These are phyloP conservation scores for Heliconius hermathena DNA, from an alignment of 1,140 invertebrate genomes.

Conservation along the genomic window DNA sequence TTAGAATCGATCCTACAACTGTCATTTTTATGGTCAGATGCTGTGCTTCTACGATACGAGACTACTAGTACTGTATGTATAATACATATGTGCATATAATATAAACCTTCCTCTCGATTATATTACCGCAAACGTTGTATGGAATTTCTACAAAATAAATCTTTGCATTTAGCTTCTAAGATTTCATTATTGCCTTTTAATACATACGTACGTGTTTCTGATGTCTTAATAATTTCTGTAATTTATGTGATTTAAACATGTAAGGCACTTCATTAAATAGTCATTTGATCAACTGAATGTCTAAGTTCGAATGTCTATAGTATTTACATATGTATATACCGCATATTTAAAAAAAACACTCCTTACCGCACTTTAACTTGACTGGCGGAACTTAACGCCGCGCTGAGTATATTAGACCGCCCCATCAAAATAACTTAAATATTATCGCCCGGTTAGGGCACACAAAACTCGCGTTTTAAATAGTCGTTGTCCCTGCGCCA, in stretches of 20 bases:
- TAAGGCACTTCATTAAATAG: constrained; percentile 6
- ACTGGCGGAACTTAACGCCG: neutral
- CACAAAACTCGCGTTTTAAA: too few species aligned
- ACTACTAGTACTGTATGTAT: too few species aligned
- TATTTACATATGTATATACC: too few species aligned
- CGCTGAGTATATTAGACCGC: neutral
- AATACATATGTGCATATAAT: too few species aligned
- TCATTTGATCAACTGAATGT: neutral
- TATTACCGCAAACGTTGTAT: neutral
- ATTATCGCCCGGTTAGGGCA: too few species aligned
- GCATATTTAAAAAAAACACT: neutral
- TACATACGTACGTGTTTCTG: neutral
- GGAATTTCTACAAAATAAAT: neutral
- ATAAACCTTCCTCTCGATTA: neutral
- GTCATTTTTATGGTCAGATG: too few species aligned
- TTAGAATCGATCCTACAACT: too few species aligned
- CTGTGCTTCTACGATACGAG: too few species aligned
- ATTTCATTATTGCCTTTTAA: neutral
- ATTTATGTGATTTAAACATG: constrained; percentile 5
- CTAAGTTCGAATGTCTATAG: neutral
- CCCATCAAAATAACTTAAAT: too few species aligned
- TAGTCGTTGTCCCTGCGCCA: too few species aligned
- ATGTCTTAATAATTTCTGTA: constrained; percentile 13
- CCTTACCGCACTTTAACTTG: neutral
- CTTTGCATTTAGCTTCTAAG: neutral